Percentiles rank a stretch among this genome's conserved stretches.
Evolutionary conservation across 2,888 invertebrate species (phyloP).

Genomic region (Scaptomyza parva): DNA sequence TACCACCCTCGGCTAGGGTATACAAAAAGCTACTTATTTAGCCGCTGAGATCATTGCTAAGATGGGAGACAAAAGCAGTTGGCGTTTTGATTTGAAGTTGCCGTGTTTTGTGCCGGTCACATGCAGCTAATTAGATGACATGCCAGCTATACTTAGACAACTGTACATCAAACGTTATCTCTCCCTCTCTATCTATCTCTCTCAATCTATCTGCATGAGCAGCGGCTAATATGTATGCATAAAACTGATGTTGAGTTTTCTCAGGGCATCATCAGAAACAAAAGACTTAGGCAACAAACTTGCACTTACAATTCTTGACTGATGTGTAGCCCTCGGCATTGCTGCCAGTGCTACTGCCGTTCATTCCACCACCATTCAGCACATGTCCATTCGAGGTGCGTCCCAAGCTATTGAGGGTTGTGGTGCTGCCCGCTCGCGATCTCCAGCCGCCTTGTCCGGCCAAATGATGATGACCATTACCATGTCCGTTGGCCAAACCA

Average conservation of each 20-base stretch:
- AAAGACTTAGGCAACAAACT: slow-evolving; percentile 69
- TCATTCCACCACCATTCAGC: slow-evolving; percentile 73
- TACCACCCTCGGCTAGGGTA: slow-evolving; percentile 1
- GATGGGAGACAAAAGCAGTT: slow-evolving; percentile 27
- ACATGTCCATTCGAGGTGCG: slow-evolving; percentile 84
- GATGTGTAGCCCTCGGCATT: slow-evolving; percentile 84
- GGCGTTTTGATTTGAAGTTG: slow-evolving; percentile 24
- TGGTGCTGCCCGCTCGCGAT: slow-evolving; percentile 87
- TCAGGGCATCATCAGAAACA: slow-evolving; percentile 17
- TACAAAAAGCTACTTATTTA: slow-evolving; percentile 1
- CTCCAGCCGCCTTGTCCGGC: slow-evolving; percentile 85
- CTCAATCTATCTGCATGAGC: background rate
- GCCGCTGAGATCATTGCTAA: slow-evolving; percentile 43
- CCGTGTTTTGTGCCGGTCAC: slow-evolving; percentile 45
- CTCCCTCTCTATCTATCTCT: background rate
- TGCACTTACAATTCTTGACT: slow-evolving; percentile 85
- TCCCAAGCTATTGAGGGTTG: slow-evolving; percentile 87
- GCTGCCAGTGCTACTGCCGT: slow-evolving; percentile 81
- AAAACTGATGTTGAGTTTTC: slow-evolving; percentile 8
- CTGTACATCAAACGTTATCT: slow-evolving; percentile 25
- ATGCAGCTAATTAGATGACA: slow-evolving; percentile 58
- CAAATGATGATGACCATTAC: slow-evolving; percentile 74
- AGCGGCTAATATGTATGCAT: background rate
- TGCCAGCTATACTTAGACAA: slow-evolving; percentile 25
- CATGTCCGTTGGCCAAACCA: slow-evolving; percentile 77